These are phyloP conservation scores for Tipula unca DNA, from an alignment of 2,888 invertebrate species.

Conservation along the genomic window DNA sequence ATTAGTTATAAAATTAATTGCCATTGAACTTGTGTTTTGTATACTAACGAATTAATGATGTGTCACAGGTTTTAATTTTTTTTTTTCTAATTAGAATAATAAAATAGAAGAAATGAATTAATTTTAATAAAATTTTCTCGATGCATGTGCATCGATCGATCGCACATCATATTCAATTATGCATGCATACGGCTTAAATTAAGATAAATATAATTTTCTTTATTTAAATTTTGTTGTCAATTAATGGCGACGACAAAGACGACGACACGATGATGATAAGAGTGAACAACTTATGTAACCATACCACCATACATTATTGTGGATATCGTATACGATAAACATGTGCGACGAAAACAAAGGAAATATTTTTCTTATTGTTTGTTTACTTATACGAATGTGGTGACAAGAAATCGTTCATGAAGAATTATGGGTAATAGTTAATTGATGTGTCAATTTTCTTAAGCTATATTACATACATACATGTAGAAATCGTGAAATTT, in stretches of 20 bases:
- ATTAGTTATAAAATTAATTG: neutral
- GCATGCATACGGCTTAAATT: neutral
- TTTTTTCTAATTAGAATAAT: neutral
- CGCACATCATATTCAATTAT: neutral
- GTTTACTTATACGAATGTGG: neutral
- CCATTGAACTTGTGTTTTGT: neutral
- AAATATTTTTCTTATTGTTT: neutral
- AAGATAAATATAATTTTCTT: neutral
- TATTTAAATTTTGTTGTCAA: neutral
- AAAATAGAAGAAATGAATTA: neutral
- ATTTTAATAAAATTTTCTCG: neutral
- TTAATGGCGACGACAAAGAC: neutral
- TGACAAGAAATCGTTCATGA: neutral
- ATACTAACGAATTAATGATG: neutral
- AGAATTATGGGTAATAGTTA: neutral
- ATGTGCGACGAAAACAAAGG: neutral
- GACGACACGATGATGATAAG: neutral
- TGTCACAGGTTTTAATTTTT: neutral
- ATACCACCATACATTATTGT: neutral
- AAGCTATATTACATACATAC: neutral
- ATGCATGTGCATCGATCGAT: neutral
- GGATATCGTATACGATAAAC: neutral
- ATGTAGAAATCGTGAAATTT: too few species aligned
- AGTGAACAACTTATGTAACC: neutral
- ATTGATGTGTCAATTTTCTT: neutral